Evolutionary conservation across 2,888 invertebrate species (phyloP), one percentile per base, ranked within the genome.

Genomic region (Anoplius nigerrimus): DNA sequence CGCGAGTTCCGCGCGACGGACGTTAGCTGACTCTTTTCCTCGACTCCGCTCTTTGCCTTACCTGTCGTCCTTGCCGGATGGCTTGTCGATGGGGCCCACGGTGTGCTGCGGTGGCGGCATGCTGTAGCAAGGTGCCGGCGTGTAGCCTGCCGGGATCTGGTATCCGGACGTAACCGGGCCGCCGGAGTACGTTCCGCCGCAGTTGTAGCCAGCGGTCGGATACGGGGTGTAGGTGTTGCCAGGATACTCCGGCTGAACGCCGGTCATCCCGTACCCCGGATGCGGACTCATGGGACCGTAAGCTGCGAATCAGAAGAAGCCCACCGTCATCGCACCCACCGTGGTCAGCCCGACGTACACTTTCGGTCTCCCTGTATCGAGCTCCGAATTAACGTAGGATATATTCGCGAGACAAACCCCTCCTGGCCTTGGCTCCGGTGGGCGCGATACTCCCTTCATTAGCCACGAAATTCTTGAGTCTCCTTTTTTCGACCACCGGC

Each of bases 241-340:
- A 46, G 95, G 94, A 90, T 96, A 96, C 89, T 96, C 96, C 45
- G 95, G 93, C 86, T 94, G 94, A 57, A 92, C 93, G 27, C 92
- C 94, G 65, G 90, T 90, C 90, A 95, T 94, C 0, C 95, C 95
- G 87, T 95, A 95, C 6, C 95, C 95, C 3, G 95, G 95, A 89
- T 96, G 96, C 13, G 96, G 96, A 88, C 95, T 95, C 88, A 94
- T 94, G 27, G 94, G 93, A 42, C 94, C 94, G 87, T 96, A 96
- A 72, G 95, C 96, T 95, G 87, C 48, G n/a, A 60, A 60, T 34
- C 34, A 34, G 34, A 34, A 6, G 1, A 11, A 34, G 11, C 34
- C 34, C 34, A 34, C 34, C 11, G 11, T 34, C 11, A 34, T 34
- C 6, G 1, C 34, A 6, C 8, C 11, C 34, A 6, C 8, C 34